Percentiles rank a stretch among this genome's conserved stretches.
Conservation (phyloP, 1,140 invertebrate species). For the Nephila pilipes region DNA sequence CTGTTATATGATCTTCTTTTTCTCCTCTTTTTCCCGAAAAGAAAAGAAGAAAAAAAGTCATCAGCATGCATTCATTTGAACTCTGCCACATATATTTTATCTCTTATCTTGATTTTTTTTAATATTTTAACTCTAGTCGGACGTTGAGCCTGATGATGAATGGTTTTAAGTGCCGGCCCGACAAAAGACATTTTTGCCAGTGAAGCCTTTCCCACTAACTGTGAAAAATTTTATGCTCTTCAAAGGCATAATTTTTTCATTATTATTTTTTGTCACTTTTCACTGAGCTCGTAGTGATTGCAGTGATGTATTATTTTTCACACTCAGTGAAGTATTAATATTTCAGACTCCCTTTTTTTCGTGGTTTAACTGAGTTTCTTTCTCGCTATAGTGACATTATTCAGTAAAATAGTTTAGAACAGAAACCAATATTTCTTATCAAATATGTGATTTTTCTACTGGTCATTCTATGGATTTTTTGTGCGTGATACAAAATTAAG, state of each 20-base stretch:
- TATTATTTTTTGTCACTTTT: slow-evolving; percentile 35
- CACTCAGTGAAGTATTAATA: slow-evolving; percentile 62
- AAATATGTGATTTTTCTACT: neutral
- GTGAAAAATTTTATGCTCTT: slow-evolving; percentile 57
- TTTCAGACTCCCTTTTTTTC: neutral
- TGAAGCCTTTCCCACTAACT: slow-evolving; percentile 45
- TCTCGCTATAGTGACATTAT: neutral
- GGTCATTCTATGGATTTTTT: neutral
- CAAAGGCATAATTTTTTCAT: slow-evolving; percentile 52
- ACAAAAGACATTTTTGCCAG: slow-evolving; percentile 60
- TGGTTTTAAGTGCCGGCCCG: slow-evolving; percentile 53
- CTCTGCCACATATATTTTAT: slow-evolving; percentile 50
- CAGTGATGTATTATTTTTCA: slow-evolving; percentile 57
- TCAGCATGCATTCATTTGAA: slow-evolving; percentile 32
- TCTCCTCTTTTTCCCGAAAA: neutral
- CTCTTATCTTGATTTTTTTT: slow-evolving; percentile 51
- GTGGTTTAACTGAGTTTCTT: neutral
- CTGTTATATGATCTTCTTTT: slow-evolving; percentile 9
- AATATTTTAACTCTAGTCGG: slow-evolving; percentile 43
- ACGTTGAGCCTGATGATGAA: slow-evolving; percentile 33
- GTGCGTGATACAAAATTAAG: too few species aligned
- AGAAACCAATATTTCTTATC: neutral
- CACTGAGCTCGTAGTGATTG: slow-evolving; percentile 1
- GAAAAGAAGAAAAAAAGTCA: neutral
- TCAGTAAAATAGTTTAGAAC: neutral